These are phyloP conservation scores for Cantharis nigra DNA, from an alignment of 2,888 invertebrate genomes.

Conservation along the genomic window DNA sequence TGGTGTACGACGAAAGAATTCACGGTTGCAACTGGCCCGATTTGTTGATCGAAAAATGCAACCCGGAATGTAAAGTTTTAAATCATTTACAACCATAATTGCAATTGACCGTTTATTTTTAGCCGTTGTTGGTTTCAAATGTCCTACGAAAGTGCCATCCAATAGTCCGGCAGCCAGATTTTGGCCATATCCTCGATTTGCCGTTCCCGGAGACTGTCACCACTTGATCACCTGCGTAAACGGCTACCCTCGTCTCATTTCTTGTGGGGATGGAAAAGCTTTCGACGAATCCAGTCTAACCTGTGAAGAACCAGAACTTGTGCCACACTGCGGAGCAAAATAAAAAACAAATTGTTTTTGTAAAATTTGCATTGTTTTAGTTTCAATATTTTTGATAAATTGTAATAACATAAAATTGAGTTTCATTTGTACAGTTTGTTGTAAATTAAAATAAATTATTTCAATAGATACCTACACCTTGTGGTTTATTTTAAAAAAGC, in stretches of 20 bases:
- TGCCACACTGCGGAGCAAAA: conserved; percentile 49
- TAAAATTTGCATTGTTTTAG: neutral
- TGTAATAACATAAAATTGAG: neutral
- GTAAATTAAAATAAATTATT: conserved; percentile 22
- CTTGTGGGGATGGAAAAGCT: conserved; percentile 85
- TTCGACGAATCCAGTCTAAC: conserved; percentile 83
- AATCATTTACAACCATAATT: neutral
- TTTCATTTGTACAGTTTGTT: conserved; percentile 11
- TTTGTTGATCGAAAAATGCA: conserved; percentile 82
- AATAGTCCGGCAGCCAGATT: conserved; percentile 83
- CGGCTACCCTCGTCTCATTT: conserved; percentile 83
- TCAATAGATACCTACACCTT: neutral
- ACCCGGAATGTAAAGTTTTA: conserved; percentile 79
- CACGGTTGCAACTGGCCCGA: conserved; percentile 96
- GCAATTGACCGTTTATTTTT: conserved; percentile 38
- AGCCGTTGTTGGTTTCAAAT: conserved; percentile 91
- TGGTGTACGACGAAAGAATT: conserved; percentile 85
- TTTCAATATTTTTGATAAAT: neutral
- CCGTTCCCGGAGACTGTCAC: conserved; percentile 85
- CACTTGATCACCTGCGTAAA: conserved; percentile 90
- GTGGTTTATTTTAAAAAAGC: conserved; percentile 2
- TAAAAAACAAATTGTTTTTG: neutral
- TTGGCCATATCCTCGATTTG: conserved; percentile 91
- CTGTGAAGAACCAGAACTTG: conserved; percentile 76
- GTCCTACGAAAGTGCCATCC: conserved; percentile 82